Conservation (phyloP, 2,888 invertebrate genomes). For the Sisyra terminalis region DNA sequence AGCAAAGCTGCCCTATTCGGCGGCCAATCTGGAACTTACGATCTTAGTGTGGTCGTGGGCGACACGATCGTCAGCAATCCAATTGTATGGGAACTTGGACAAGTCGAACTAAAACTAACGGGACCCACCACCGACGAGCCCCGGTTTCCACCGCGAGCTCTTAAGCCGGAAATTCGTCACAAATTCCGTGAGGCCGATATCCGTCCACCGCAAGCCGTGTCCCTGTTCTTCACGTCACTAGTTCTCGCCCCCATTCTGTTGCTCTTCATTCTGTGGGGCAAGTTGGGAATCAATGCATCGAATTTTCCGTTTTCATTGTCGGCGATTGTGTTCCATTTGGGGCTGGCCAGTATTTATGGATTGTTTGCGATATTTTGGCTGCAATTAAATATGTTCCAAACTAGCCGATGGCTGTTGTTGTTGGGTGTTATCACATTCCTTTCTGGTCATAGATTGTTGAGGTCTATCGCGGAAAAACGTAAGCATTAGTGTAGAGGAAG, state of each 20-base stretch:
- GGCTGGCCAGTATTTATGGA: conserved; percentile 72
- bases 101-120: conserved; percentile 54
- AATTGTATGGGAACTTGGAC: conserved; percentile 71
- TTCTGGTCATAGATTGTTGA: conserved; percentile 79
- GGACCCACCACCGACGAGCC: conserved; percentile 18
- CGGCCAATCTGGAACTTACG: conserved; percentile 59
- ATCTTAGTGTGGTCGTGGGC: conserved; percentile 72
- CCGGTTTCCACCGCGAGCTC: conserved; percentile 23
- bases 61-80: conserved; percentile 84
- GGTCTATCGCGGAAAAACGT: conserved; percentile 44
- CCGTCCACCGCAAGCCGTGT: conserved; percentile 74
- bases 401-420: conserved; percentile 73
- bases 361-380: conserved; percentile 89
- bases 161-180: conserved; percentile 52
- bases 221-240: conserved; percentile 77
- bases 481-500: conserved; percentile 5
- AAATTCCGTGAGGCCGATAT: conserved; percentile 84
- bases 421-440: conserved; percentile 83
- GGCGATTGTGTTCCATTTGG: conserved; percentile 79
- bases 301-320: conserved; percentile 63
- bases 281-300: conserved; percentile 71
- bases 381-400: conserved; percentile 89
- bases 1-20: conserved; percentile 64
- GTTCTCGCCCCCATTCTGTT: conserved; percentile 69
- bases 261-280: conserved; percentile 71